Conservation (phyloP, 2,113 vertebrate species). For the Passerina amoena region DNA sequence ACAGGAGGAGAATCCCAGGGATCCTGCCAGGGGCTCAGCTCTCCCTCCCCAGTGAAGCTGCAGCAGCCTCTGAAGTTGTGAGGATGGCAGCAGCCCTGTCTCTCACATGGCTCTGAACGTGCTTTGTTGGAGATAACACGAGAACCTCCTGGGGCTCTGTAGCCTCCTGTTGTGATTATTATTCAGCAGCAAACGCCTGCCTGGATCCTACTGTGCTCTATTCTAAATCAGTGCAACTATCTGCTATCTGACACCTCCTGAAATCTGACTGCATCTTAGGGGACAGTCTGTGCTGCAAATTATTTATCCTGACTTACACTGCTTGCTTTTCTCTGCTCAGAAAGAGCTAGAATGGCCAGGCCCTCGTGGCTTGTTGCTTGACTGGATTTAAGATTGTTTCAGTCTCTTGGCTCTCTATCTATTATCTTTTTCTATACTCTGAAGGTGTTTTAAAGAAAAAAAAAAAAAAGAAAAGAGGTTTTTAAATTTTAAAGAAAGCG, state of each 20-base stretch:
- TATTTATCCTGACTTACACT: background rate
- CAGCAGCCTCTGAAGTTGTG: background rate
- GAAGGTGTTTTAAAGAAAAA: background rate
- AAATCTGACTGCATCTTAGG: conserved; percentile 18
- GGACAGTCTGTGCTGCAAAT: conserved; percentile 26
- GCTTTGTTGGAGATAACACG: conserved; percentile 22
- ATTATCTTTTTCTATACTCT: background rate
- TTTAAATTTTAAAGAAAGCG: background rate
- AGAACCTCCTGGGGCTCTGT: background rate
- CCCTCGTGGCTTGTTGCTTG: background rate
- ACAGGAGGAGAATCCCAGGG: background rate
- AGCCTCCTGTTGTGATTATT: conserved; percentile 34
- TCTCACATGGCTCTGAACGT: background rate
- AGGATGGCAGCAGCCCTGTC: background rate
- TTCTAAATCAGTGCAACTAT: conserved; percentile 38
- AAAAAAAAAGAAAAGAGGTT: too few relatives aligned
- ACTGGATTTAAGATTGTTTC: background rate
- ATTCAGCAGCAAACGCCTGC: conserved; percentile 9
- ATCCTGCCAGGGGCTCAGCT: background rate
- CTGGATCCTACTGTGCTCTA: background rate
- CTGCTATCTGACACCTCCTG: conserved; percentile 39
- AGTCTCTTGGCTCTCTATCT: background rate
- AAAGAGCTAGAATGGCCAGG: background rate
- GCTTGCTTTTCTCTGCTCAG: background rate
- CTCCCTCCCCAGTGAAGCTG: background rate